Evolutionary conservation across 2,113 vertebrate species (phyloP).

Genomic region (Falcunculus frontatus): DNA sequence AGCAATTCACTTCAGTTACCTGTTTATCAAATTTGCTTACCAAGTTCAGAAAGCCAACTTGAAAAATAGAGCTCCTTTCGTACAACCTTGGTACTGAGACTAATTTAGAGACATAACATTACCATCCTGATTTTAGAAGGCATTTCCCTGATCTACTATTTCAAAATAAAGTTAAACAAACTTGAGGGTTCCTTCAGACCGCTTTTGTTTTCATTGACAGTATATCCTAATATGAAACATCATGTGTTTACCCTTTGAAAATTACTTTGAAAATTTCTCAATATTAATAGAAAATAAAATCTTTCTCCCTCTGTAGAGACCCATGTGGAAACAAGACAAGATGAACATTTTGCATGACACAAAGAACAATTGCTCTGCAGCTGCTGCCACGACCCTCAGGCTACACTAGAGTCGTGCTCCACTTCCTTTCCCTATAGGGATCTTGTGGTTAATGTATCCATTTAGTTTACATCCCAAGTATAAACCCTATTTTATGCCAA

Average conservation of each 20-base stretch:
- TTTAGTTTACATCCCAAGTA: background rate
- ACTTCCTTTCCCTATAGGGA: constrained; percentile 12
- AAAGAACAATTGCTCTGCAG: constrained; percentile 30
- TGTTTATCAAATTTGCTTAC: background rate
- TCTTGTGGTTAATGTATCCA: constrained; percentile 29
- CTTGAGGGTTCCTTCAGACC: background rate
- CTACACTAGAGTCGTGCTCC: background rate
- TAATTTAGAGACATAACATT: background rate
- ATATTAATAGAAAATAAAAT: background rate
- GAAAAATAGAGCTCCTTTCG: background rate
- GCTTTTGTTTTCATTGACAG: background rate
- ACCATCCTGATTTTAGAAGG: background rate
- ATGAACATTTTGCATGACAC: constrained; percentile 11
- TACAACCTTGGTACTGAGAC: background rate
- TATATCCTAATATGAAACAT: background rate
- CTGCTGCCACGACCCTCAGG: constrained; percentile 28
- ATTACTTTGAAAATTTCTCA: background rate
- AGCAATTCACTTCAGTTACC: background rate
- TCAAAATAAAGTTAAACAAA: background rate
- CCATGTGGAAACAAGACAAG: background rate
- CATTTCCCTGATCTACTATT: background rate
- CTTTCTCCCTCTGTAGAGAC: background rate
- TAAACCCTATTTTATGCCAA: constrained; percentile 36
- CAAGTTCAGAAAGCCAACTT: background rate
- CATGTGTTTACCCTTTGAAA: background rate